These are phyloP conservation scores for Leiothrix lutea DNA, from an alignment of 2,113 vertebrate genomes.

Conservation along the genomic window DNA sequence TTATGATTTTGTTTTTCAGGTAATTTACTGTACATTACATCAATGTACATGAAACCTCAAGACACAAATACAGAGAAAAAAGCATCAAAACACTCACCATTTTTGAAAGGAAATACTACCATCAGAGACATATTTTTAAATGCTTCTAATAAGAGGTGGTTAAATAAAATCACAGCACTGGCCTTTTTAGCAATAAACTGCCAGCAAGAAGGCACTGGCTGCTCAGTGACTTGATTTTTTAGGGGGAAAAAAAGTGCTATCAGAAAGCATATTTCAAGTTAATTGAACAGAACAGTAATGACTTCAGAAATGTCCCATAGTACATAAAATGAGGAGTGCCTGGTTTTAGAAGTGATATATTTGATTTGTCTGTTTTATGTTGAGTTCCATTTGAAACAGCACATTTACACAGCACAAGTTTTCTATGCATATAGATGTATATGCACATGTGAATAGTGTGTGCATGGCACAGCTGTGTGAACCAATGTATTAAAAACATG, in stretches of 20 bases:
- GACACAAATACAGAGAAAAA: background rate
- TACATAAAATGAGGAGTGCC: background rate
- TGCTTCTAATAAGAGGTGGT: background rate
- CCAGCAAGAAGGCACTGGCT: background rate
- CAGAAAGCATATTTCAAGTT: constrained; percentile 14
- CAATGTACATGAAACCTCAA: background rate
- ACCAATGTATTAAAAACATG: background rate
- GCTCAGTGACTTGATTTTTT: background rate
- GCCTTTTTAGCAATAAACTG: background rate
- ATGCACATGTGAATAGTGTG: background rate
- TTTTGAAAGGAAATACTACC: background rate
- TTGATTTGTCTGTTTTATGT: background rate
- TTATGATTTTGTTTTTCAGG: background rate
- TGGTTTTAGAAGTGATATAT: background rate
- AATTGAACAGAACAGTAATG: background rate
- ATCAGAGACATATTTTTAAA: constrained; percentile 2
- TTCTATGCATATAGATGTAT: background rate
- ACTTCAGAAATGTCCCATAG: background rate
- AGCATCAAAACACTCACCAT: background rate
- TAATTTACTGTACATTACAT: background rate
- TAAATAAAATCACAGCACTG: background rate
- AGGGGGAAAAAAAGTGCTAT: background rate
- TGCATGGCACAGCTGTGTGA: background rate
- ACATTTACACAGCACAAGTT: background rate
- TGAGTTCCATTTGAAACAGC: background rate